A percentile compares a stretch with the other conserved stretches of the same genome.
Evolutionary conservation across 2,113 vertebrate species (phyloP).

Genomic region (Pseudopipra pipra): DNA sequence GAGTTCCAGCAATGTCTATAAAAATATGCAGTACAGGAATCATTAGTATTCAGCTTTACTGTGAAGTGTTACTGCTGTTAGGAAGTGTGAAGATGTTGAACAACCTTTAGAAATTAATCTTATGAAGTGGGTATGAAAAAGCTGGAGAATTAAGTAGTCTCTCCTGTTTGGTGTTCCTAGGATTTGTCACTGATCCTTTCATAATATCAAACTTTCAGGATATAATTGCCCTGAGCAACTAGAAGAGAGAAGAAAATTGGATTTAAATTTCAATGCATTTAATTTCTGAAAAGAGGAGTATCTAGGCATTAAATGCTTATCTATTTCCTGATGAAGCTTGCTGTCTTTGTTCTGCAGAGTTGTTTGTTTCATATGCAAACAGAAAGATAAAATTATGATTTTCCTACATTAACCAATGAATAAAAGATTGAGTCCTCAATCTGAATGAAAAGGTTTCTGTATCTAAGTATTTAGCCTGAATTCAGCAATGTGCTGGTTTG

Average conservation of each 20-base stretch:
- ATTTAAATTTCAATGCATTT: neutral
- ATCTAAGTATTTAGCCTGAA: neutral
- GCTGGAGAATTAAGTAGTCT: neutral
- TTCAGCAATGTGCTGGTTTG: neutral
- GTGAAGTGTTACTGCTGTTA: neutral
- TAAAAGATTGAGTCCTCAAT: neutral
- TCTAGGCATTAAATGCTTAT: neutral
- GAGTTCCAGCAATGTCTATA: neutral
- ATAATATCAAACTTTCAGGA: neutral
- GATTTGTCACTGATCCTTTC: neutral
- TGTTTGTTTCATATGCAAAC: neutral
- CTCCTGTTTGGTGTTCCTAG: neutral
- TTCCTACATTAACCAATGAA: neutral
- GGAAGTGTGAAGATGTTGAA: neutral
- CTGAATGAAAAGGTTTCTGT: neutral
- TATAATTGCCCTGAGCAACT: neutral
- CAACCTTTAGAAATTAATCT: conserved; percentile 1
- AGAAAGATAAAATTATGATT: neutral
- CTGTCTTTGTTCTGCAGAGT: neutral
- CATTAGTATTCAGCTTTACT: neutral
- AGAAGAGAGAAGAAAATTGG: neutral
- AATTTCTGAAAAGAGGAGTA: neutral
- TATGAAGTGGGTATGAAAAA: neutral
- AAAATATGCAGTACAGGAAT: neutral
- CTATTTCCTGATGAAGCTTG: neutral